Percentiles rank a stretch among this genome's conserved stretches.
Evolutionary conservation across 2,888 invertebrate genomes (phyloP).

Genomic region (Protonemura montana): DNA sequence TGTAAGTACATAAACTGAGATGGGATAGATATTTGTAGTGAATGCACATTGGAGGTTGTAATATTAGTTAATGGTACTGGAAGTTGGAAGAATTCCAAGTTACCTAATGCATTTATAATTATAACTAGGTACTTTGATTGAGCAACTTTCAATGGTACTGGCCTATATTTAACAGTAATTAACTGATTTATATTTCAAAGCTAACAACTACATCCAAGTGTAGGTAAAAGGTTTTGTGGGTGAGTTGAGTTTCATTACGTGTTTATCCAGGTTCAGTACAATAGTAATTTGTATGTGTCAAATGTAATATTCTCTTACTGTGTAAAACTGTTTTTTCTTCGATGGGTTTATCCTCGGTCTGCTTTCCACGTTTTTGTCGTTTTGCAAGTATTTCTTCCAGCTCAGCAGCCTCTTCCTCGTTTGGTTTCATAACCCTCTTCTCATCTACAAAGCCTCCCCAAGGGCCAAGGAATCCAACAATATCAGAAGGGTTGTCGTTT

Average conservation of each 20-base stretch:
- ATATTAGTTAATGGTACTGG: too few species aligned
- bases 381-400: conserved; percentile 94
- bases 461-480: conserved; percentile 95
- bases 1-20: too few species aligned
- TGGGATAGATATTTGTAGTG: too few species aligned
- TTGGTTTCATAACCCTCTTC: conserved; percentile 85
- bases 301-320: conserved; percentile 65
- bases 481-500: conserved; percentile 90
- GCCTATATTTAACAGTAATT: not conserved
- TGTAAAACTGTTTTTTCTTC: conserved; percentile 96
- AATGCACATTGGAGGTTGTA: too few species aligned
- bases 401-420: conserved; percentile 92
- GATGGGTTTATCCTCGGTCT: conserved; percentile 88
- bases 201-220: not conserved
- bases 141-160: not conserved
- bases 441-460: conserved; percentile 97
- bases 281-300: too few species aligned
- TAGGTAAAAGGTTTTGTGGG: not conserved
- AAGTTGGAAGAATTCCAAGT: not conserved
- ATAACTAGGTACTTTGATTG: not conserved
- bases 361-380: conserved; percentile 84
- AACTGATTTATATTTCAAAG: not conserved
- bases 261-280: too few species aligned
- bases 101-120: too few species aligned
- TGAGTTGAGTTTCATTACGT: not conserved